Percentiles rank a stretch among this genome's conserved stretches.
Evolutionary conservation across 2,113 vertebrate species (phyloP).

Genomic region (Thymallus thymallus): DNA sequence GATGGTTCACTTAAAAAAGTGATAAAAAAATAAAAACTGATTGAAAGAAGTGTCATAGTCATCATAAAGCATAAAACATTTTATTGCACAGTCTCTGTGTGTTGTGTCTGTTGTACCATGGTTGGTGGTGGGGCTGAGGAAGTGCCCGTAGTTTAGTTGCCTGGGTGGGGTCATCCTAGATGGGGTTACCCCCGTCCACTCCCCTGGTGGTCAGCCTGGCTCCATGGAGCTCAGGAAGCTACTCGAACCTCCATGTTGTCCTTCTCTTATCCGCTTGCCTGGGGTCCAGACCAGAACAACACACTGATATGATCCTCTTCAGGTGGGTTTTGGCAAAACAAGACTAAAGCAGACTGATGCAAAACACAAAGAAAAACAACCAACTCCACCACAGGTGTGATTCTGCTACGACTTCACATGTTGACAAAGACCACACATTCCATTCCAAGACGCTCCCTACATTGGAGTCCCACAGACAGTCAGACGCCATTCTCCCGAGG

Average conservation of each 20-base stretch:
- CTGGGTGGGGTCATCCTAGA: not conserved
- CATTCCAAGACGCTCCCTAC: not conserved
- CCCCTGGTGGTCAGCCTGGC: not conserved
- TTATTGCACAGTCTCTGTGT: constrained; percentile 46
- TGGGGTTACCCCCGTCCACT: too few species aligned
- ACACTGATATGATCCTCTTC: not conserved
- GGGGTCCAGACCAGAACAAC: not conserved
- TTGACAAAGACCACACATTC: not conserved
- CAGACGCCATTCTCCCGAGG: not conserved
- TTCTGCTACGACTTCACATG: not conserved
- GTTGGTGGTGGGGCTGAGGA: not conserved
- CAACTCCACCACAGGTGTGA: not conserved
- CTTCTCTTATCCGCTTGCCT: not conserved
- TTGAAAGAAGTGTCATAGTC: constrained; percentile 37
- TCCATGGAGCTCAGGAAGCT: not conserved
- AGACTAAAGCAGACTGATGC: not conserved
- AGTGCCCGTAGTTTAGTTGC: not conserved
- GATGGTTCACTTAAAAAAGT: constrained; percentile 25
- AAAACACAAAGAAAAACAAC: not conserved
- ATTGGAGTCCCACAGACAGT: not conserved
- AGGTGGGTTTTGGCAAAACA: not conserved
- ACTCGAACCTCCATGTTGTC: not conserved
- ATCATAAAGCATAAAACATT: constrained; percentile 62
- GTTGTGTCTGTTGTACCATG: not conserved
- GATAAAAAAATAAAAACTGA: constrained; percentile 12